phyloP scores from a whole-genome alignment of 1,140 invertebrate species.

The Drosophila tristis region DNA sequence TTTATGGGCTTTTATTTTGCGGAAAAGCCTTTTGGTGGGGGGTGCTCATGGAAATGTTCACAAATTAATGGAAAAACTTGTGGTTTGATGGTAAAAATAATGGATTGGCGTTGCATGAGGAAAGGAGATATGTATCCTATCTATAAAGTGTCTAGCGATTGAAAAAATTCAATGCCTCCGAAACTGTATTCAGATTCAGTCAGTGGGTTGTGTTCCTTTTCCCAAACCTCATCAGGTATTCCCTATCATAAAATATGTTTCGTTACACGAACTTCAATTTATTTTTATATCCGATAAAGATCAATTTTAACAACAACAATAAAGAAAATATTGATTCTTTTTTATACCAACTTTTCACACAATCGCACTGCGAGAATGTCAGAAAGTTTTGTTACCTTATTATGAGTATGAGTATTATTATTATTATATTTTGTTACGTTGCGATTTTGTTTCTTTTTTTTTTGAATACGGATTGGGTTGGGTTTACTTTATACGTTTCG shows the following conservation, averaged over 20 bases:
- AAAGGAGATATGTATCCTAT: no score
- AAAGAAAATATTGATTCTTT: slow-evolving; percentile 44
- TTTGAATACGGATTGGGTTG: slow-evolving; percentile 25
- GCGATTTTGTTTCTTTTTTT: slow-evolving; percentile 25
- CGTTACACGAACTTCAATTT: slow-evolving; percentile 22
- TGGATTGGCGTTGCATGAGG: no score
- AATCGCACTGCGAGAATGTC: slow-evolving; percentile 35
- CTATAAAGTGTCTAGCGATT: no score
- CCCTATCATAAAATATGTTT: background rate
- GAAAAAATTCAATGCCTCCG: no score
- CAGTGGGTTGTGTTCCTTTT: no score
- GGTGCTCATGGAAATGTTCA: no score
- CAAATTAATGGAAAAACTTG: no score
- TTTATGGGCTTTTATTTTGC: background rate
- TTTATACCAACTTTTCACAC: slow-evolving; percentile 35
- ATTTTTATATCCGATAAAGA: slow-evolving; percentile 29
- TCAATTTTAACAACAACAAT: slow-evolving; percentile 39
- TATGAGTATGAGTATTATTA: background rate
- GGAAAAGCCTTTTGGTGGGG: no score
- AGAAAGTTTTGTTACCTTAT: slow-evolving; percentile 52
- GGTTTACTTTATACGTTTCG: slow-evolving; percentile 21
- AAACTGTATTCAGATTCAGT: no score
- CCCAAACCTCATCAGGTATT: no score
- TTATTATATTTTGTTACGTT: slow-evolving; percentile 18
- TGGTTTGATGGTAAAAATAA: no score